Conservation (phyloP, 1,140 invertebrate genomes). For the Heliconius hermathena region DNA sequence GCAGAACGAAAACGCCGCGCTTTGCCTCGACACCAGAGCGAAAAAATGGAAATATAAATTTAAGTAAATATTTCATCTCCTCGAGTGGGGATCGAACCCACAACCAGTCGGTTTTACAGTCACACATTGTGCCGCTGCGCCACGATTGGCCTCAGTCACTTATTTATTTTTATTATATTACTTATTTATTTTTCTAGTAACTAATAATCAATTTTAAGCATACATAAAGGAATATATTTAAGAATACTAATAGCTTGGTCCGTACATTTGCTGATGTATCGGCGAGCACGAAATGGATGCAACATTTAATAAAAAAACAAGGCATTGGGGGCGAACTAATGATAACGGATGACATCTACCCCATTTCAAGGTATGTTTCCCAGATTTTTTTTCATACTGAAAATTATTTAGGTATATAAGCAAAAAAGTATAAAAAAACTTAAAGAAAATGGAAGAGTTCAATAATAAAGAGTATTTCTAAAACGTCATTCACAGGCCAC, state of each 20-base stretch:
- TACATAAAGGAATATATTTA: neutral
- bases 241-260: neutral
- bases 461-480: neutral
- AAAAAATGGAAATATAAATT: no score
- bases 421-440: neutral
- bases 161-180: no score
- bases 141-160: no score
- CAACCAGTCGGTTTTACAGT: no score
- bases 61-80: no score
- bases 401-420: no score
- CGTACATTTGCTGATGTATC: neutral
- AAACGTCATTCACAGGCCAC: constrained; percentile 18
- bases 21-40: no score
- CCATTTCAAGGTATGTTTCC: neutral
- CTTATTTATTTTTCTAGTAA: no score
- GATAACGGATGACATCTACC: neutral
- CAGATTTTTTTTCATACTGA: neutral
- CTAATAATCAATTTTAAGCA: no score
- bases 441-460: neutral
- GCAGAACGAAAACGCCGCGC: no score
- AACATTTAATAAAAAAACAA: neutral
- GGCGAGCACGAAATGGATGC: neutral
- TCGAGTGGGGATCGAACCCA: no score
- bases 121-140: no score
- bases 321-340: neutral